These are phyloP conservation scores for Dendrocincla fuliginosa DNA, from an alignment of 2,797 vertebrate species.

Conservation along the genomic window DNA sequence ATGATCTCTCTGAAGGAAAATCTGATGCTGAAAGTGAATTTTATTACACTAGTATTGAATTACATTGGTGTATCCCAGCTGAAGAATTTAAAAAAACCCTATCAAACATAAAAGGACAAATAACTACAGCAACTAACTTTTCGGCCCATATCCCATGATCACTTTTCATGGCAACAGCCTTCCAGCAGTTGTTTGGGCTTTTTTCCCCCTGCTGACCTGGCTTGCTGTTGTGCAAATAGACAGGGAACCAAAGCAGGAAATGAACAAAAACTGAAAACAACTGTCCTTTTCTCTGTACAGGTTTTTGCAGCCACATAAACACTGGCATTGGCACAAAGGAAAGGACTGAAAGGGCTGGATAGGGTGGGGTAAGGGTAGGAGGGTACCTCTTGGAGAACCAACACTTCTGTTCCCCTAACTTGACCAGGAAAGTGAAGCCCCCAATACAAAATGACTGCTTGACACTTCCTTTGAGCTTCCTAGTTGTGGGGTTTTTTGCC, in stretches of 20 bases:
- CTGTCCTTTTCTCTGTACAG: background rate
- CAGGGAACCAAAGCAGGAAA: background rate
- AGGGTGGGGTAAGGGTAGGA: background rate
- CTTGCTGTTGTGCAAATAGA: background rate
- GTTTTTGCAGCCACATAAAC: background rate
- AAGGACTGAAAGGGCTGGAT: background rate
- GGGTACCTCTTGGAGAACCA: background rate
- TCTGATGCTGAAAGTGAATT: background rate
- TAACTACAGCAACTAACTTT: background rate
- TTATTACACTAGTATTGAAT: background rate
- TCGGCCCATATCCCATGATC: background rate
- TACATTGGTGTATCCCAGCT: background rate
- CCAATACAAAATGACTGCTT: background rate
- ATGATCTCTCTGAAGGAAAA: background rate
- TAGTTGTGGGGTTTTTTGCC: background rate
- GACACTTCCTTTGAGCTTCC: background rate
- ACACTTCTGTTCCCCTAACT: background rate
- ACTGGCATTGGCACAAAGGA: background rate
- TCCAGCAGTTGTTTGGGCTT: background rate
- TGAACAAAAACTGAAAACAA: background rate
- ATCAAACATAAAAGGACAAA: background rate
- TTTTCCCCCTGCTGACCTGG: background rate
- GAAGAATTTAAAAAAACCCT: background rate
- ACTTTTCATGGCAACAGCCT: background rate
- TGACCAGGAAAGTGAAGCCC: background rate